Evolutionary conservation across 2,797 vertebrate species (phyloP).

Genomic region (Lates japonicus): DNA sequence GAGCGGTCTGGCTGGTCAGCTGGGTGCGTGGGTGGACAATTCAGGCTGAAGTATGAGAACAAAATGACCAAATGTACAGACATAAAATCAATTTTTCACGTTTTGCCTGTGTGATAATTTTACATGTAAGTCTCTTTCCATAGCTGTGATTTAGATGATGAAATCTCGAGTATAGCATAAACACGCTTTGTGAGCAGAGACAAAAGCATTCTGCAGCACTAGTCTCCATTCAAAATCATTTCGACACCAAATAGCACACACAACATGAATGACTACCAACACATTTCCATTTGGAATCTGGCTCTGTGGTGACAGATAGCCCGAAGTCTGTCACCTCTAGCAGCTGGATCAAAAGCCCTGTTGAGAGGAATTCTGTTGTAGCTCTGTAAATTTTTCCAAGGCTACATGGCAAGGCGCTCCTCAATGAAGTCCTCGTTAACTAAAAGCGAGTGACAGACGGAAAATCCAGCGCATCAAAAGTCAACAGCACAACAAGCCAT

Average conservation of each 20-base stretch:
- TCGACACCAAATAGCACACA: background rate
- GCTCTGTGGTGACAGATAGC: slow-evolving; percentile 33
- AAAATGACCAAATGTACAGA: slow-evolving; percentile 53
- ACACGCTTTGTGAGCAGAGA: slow-evolving; percentile 9
- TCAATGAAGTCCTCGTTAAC: slow-evolving; percentile 64
- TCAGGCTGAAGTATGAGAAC: slow-evolving; percentile 40
- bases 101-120: slow-evolving; percentile 23
- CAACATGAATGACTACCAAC: slow-evolving; percentile 24
- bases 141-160: slow-evolving; percentile 18
- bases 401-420: slow-evolving; percentile 21
- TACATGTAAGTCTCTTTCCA: slow-evolving; percentile 3
- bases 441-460: slow-evolving; percentile 59
- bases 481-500: slow-evolving; percentile 60
- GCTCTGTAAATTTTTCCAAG: slow-evolving; percentile 32
- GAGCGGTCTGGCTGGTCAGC: slow-evolving; percentile 44
- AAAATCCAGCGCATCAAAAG: slow-evolving; percentile 62
- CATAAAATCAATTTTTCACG: slow-evolving; percentile 43
- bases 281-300: slow-evolving; percentile 34
- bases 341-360: slow-evolving; percentile 43
- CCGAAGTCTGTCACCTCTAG: slow-evolving; percentile 30
- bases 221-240: slow-evolving; percentile 14
- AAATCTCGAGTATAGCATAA: slow-evolving; percentile 17
- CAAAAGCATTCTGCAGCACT: background rate
- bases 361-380: slow-evolving; percentile 32
- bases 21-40: slow-evolving; percentile 46